Evolutionary conservation across 2,113 vertebrate genomes (phyloP).

Genomic region (Mobula birostris): DNA sequence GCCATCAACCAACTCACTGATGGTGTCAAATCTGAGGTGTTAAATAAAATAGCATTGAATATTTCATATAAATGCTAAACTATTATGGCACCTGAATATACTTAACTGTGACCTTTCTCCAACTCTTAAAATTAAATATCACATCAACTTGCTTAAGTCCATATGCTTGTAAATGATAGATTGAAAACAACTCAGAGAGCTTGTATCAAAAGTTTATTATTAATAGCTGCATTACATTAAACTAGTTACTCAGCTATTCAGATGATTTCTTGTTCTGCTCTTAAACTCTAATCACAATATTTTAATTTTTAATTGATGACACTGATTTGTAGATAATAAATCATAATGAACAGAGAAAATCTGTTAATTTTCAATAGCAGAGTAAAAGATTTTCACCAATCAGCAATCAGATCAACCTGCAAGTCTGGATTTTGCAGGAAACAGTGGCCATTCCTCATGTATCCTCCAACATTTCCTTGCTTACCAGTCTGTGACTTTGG

Average conservation of each 20-base stretch:
- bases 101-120: background rate
- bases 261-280: background rate
- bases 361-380: background rate
- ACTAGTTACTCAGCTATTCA: background rate
- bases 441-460: too few relatives aligned
- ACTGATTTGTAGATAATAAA: background rate
- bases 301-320: background rate
- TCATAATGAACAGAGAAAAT: background rate
- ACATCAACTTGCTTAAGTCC: background rate
- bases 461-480: background rate
- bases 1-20: too few relatives aligned
- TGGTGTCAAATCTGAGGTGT: background rate
- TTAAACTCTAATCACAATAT: background rate
- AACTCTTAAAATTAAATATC: slow-evolving; percentile 17
- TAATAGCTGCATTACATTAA: slow-evolving; percentile 22
- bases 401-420: background rate
- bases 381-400: background rate
- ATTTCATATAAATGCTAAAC: slow-evolving; percentile 19
- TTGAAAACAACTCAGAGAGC: slow-evolving; percentile 20
- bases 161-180: slow-evolving; percentile 9
- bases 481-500: background rate
- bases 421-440: too few relatives aligned
- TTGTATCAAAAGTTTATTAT: background rate
- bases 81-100: slow-evolving; percentile 2
- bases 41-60: slow-evolving; percentile 15